phyloP scores from a whole-genome alignment of 1,140 invertebrate genomes.

The Bombus confusus region DNA sequence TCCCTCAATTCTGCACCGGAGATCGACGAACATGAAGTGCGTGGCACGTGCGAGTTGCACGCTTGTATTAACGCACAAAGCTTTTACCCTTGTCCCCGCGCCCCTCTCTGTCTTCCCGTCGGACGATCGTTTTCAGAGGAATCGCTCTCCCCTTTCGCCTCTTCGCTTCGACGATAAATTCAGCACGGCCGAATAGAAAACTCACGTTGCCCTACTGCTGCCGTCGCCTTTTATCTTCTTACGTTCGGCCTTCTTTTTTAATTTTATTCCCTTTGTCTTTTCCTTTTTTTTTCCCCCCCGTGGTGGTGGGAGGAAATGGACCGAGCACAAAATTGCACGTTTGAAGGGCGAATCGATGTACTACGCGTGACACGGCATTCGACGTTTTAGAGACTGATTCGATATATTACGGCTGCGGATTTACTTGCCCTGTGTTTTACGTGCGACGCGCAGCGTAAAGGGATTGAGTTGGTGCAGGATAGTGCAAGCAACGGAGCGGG shows the following conservation, averaged over 20 bases:
- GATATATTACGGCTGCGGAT: too few relatives aligned
- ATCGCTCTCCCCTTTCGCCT: not conserved
- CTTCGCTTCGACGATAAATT: conserved; percentile 10
- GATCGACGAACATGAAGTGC: conserved; percentile 15
- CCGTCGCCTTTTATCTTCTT: not conserved
- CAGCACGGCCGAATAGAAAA: not conserved
- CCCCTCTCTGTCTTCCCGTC: not conserved
- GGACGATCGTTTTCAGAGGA: not conserved
- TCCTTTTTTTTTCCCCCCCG: too few relatives aligned
- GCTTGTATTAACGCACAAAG: conserved; percentile 14
- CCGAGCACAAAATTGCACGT: too few relatives aligned
- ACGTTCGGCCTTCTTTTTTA: not conserved
- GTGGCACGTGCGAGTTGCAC: not conserved
- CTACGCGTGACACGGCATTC: too few relatives aligned
- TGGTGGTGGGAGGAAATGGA: too few relatives aligned
- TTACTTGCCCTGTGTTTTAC: not conserved
- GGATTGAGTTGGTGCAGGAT: too few relatives aligned
- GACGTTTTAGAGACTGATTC: too few relatives aligned
- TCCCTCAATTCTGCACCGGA: not conserved
- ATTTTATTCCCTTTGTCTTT: not conserved
- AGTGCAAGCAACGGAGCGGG: too few relatives aligned
- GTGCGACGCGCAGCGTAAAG: too few relatives aligned
- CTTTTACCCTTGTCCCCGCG: conserved; percentile 2
- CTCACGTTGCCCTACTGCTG: too few relatives aligned
- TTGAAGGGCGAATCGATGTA: too few relatives aligned